Percentiles rank a stretch among this genome's conserved stretches.
These are phyloP conservation scores for Sycobia sp. DNA, from an alignment of 1,140 invertebrate genomes.

Conservation along the genomic window DNA sequence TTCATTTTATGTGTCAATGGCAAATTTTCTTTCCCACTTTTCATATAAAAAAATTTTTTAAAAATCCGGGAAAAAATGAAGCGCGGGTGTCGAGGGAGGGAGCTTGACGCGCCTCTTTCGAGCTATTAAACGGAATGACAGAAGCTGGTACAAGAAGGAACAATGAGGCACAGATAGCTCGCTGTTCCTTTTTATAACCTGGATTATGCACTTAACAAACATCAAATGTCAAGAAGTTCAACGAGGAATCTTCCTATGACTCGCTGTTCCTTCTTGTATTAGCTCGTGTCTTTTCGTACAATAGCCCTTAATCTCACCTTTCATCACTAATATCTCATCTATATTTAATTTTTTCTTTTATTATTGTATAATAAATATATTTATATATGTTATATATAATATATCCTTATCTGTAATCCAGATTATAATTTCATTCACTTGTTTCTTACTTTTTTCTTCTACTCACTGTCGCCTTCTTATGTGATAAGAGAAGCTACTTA, in stretches of 20 bases:
- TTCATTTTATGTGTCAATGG: background rate
- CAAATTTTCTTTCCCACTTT: background rate
- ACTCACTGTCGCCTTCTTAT: background rate
- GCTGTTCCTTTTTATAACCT: too few relatives aligned
- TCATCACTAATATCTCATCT: conserved; percentile 47
- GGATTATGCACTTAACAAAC: too few relatives aligned
- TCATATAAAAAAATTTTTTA: background rate
- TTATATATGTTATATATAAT: conserved; percentile 49
- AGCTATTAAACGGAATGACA: too few relatives aligned
- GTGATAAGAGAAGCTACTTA: conserved; percentile 44
- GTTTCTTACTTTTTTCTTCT: conserved; percentile 34
- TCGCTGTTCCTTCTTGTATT: too few relatives aligned
- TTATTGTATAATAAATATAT: conserved; percentile 59
- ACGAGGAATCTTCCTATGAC: too few relatives aligned
- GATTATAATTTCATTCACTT: conserved; percentile 55
- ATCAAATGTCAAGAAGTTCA: too few relatives aligned
- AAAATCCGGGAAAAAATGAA: conserved; percentile 6
- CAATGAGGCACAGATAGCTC: too few relatives aligned
- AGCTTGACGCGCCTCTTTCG: conserved; percentile 22
- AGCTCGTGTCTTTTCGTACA: too few relatives aligned
- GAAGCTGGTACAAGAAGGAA: too few relatives aligned
- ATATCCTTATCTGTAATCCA: conserved; percentile 57
- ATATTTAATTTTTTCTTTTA: conserved; percentile 46
- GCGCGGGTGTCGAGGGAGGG: conserved; percentile 28
- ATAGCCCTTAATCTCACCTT: conserved; percentile 43